Base-by-base conservation (phyloP, 2,888 invertebrate genomes). In the Luffia ferchaultella region DNA sequence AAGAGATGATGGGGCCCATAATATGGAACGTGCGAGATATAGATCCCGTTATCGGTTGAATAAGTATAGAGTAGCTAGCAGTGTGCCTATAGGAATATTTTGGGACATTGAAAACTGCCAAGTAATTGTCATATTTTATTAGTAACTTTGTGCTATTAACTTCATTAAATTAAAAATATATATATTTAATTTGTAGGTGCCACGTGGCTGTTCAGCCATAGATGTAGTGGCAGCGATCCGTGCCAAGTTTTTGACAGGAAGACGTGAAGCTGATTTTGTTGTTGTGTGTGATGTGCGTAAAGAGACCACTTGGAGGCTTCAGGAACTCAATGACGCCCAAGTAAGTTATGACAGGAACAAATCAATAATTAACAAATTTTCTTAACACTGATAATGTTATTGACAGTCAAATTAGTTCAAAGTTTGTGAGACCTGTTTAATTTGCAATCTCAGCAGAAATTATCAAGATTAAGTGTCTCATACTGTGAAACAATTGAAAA, bases 101-200 rank as follows among this genome's bases (percentile, higher is more conserved):
- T 96, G 96, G 96, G 96, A 96, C 69, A 95, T 96, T 64, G 95
- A 96, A 80, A 96, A 96, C 72, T 94, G 94, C 70, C 90, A 90
- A 73, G 90, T 90, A 72, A 62, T n/a, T n/a, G n/a, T n/a, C n/a
- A n/a, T n/a, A n/a, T n/a, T n/a, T n/a, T n/a, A n/a, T 64, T 57
- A 18, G 41, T 20, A 48, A 16, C 40, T 47, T 18, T 40, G 18
- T 48, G 44, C 47, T 17, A 53, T 50, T 45, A 30, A 40, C 19
- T 15, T 18, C 9, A n/a, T n/a, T 52, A 20, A 47, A 42, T 54
- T 18, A 49, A 49, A 12, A 40, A 20, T 20, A 40, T 51, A 16
- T 1, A 30, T n/a, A 18, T n/a, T n/a, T n/a, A n/a, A n/a, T 20
- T 62, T 67, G 18, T 57, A 90, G 89, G 92, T 95, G 45, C 95